Evolutionary conservation across 2,113 vertebrate genomes (phyloP), one percentile per base, ranked within the genome.

Genomic region (Grus americana): DNA sequence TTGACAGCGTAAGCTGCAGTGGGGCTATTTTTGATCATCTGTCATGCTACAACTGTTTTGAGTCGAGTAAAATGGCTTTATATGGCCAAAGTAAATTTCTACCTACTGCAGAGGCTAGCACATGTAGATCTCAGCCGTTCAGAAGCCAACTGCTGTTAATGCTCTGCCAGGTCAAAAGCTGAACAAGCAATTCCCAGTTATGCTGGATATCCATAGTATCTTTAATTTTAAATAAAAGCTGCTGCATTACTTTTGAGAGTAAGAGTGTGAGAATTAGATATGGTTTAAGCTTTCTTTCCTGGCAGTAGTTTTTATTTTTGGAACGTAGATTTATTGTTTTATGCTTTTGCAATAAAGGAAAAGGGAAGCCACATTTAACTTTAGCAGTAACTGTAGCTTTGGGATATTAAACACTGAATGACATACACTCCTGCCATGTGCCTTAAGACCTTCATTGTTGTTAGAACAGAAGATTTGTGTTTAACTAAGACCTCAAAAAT

Each of bases 1-100:
- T 79, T 99, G 99, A 99, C 99, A 99, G 97, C 97, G 94, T 98
- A 98, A 98, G 98, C 99, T 99, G 99, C 98, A 95, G 88, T 88
- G 49, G 97, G 97, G 98, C 98, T 99, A 99, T 99, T 99, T 99
- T 98, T 98, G 98, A 98, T 98, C 97, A 98, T 98, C 98, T 98
- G 98, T 99, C 98, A 99, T 98, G 97, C 97, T 98, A 97, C 98
- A 98, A 98, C 95, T 98, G 98, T 96, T 98, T 97, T 97, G 97
- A 98, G 97, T 67, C 86, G 36, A 98, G 95, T 97, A 98, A 98
- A 98, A 98, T 98, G 98, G 97, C 98, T 98, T 98, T 98, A 98
- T 98, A 99, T 98, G 98, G 98, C 97, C 97, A 98, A 98, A 98
- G 97, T 95, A 96, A 97, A 98, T 96, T 97, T 98, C 98, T 98